Evolutionary conservation across 2,888 invertebrate species (phyloP).

Genomic region (Lithophane leautieri): DNA sequence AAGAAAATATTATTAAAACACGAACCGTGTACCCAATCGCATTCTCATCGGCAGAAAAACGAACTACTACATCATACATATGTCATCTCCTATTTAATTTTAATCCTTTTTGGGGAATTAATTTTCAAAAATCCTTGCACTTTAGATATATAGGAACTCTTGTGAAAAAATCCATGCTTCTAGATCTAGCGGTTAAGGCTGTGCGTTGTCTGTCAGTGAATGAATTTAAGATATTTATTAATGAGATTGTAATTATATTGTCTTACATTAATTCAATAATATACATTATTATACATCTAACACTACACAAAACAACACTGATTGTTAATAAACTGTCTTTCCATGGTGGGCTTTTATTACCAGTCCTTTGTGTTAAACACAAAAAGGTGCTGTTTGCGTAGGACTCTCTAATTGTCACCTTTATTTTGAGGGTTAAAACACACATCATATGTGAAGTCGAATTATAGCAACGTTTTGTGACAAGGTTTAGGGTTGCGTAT

Average conservation of each 20-base stretch:
- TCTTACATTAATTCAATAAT: too few relatives aligned
- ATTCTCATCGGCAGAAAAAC: neutral
- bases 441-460: neutral
- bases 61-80: neutral
- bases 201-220: too few relatives aligned
- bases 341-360: conserved; percentile 11
- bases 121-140: neutral
- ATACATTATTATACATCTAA: too few relatives aligned
- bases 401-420: conserved; percentile 49
- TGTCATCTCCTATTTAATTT: too few relatives aligned
- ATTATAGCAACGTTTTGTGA: conserved; percentile 2
- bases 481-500: neutral
- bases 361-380: conserved; percentile 34
- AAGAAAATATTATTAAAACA: neutral
- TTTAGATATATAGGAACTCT: neutral
- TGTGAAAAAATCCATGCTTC: neutral
- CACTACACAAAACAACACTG: too few relatives aligned
- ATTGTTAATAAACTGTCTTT: conserved; percentile 4
- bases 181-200: too few relatives aligned
- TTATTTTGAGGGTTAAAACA: conserved; percentile 15
- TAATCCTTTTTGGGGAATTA: too few relatives aligned
- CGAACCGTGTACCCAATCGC: neutral
- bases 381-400: conserved; percentile 39
- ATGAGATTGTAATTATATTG: too few relatives aligned
- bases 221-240: too few relatives aligned